Evolutionary conservation across 2,797 vertebrate genomes (phyloP), one percentile per base, ranked within the genome.

Genomic region (Mionectes olivaceus): DNA sequence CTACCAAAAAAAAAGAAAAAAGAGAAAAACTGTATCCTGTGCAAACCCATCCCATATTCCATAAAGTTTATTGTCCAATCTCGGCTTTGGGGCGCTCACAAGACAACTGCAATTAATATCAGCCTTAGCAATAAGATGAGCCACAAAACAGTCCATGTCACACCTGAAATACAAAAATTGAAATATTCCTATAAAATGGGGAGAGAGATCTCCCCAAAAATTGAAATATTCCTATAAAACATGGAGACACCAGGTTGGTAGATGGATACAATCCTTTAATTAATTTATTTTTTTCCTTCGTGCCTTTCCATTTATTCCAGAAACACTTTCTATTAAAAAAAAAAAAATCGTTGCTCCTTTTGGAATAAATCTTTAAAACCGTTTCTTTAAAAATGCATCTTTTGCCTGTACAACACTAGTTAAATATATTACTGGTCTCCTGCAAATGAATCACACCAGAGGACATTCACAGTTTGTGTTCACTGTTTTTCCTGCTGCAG

Each of bases 381-480:
- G 32, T 64, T 91, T 89, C 78, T 93, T 85, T 85, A 92, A 69
- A 92, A 52, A 81, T 1, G 35, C 68, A 18, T 50, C 79, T 92
- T 84, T 47, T 11, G 2, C 94, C 90, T 93, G 89, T 83, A 88
- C 95, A 94, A 59, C 64, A 64, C 68, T 67, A 92, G 92, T 96
- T 97, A 96, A 97, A 98, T 97, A 97, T 94, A 90, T 97, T 90
- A 90, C 83, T 24, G 50, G 35, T 83, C 83, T 97, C 83, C 96
- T 90, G 75, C 93, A 87, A 25, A 92, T 14, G 75, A 94, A 82
- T 93, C 95, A 60, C 77, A 83, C 73, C 65, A 37, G 94, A 63
- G 74, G 71, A 94, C 89, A 33, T 97, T 97, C 97, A 93, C 96
- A 96, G 90, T 71, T 81, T 18, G n/a, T 28, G 71, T 19, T n/a